phyloP scores from a whole-genome alignment of 1,140 invertebrate species.

The Probaryconus sp. region DNA sequence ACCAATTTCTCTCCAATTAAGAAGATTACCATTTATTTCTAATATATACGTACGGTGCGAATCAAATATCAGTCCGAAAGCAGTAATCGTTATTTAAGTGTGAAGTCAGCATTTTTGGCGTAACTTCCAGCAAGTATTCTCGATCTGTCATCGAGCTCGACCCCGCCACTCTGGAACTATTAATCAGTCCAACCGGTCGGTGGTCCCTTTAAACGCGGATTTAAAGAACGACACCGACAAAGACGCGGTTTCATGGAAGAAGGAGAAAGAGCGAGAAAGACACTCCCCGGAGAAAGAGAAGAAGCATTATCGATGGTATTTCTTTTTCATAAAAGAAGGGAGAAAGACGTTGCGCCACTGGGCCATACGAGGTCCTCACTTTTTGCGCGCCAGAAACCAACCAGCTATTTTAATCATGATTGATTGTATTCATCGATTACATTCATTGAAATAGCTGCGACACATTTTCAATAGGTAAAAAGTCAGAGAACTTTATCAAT shows the following conservation, averaged over 20 bases:
- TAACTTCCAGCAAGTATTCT: constrained; percentile 66
- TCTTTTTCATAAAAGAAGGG: constrained; percentile 61
- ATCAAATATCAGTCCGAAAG: constrained; percentile 13
- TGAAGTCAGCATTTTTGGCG: constrained; percentile 70
- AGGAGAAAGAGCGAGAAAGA: constrained; percentile 41
- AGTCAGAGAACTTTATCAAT: constrained; percentile 23
- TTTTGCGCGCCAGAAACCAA: constrained; percentile 26
- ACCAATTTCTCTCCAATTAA: no score
- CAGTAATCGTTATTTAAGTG: constrained; percentile 32
- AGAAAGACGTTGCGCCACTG: constrained; percentile 46
- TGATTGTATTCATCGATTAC: constrained; percentile 48
- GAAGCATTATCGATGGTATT: constrained; percentile 48
- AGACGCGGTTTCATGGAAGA: constrained; percentile 59
- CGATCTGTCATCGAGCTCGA: constrained; percentile 72
- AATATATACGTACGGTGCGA: no score
- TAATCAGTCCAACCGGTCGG: constrained; percentile 71
- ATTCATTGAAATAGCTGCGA: background rate
- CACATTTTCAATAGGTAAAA: constrained; percentile 19
- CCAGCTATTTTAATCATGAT: constrained; percentile 56
- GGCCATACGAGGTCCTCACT: constrained; percentile 9
- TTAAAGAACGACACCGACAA: constrained; percentile 70
- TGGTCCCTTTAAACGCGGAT: constrained; percentile 71
- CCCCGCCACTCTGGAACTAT: constrained; percentile 64
- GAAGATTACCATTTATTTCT: no score
- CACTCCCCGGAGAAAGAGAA: no score